Percentiles rank a stretch among this genome's conserved stretches.
Conservation (phyloP, 2,888 invertebrate genomes). For the Cephus rjabovi region DNA sequence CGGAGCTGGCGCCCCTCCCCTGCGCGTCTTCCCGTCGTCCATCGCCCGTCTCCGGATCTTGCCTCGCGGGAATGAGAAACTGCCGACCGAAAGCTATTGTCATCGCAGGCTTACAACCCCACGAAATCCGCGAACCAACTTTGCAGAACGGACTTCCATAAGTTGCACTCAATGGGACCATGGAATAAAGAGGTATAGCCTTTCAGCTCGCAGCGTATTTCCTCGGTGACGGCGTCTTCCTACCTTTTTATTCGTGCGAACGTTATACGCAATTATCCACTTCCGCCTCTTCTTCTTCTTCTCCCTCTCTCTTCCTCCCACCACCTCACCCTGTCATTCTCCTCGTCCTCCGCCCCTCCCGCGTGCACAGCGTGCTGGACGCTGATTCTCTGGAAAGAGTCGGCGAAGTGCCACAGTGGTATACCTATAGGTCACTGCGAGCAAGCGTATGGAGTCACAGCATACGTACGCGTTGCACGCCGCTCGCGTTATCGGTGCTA, state of each 20-base stretch:
- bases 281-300: constrained; percentile 12
- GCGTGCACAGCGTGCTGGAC: neutral
- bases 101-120: constrained; percentile 45
- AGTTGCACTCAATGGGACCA: constrained; percentile 59
- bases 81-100: constrained; percentile 52
- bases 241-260: constrained; percentile 4
- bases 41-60: constrained; percentile 6
- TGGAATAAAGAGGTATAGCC: constrained; percentile 47
- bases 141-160: constrained; percentile 55
- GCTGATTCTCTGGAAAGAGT: neutral
- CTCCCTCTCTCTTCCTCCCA: constrained; percentile 18
- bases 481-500: constrained; percentile 36
- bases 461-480: constrained; percentile 12
- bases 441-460: neutral
- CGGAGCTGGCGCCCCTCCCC: neutral
- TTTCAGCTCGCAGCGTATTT: neutral
- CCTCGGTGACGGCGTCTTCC: neutral
- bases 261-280: constrained; percentile 35
- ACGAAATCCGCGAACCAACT: constrained; percentile 54
- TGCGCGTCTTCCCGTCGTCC: constrained; percentile 13
- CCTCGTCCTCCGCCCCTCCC: neutral
- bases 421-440: neutral
- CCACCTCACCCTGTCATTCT: neutral
- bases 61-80: constrained; percentile 52
- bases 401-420: neutral